Evolutionary conservation across 2,888 invertebrate genomes (phyloP), one percentile per base, ranked within the genome.

Genomic region (Ichneumoninae sp.): DNA sequence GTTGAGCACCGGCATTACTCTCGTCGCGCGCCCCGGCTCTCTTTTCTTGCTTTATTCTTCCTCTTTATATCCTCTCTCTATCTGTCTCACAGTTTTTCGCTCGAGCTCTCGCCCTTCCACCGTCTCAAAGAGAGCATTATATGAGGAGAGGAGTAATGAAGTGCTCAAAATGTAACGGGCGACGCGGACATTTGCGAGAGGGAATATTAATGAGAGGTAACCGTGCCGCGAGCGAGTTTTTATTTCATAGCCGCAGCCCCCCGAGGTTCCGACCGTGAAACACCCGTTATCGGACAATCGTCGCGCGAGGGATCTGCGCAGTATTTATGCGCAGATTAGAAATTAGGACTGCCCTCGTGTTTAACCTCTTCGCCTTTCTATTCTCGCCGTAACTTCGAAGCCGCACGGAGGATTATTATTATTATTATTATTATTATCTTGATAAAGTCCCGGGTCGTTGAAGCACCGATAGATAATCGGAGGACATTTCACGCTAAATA

Each of bases 101-200:
- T 47, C 44, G 13, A 4, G 3, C 44, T 47, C 44, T 47, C 44
- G 0, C 2, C 3, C 5, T 47, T 4, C 44, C 30, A 33, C 5
- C 63, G 63, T 71, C 63, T 79, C 71, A 71, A 78, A 78, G 79
- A 52, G n/a, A 47, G 69, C 70, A 83, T 83, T 74, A 69, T 78
- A 78, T 70, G 76, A 80, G 76, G 57, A 73, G 60, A 69, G 68
- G 73, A 78, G 83, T 83, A 83, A 83, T 83, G 68, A 83, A 83
- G 83, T 78, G 83, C 78, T 83, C 78, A 83, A 83, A 83, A 83
- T 83, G 78, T 83, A 83, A 83, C 78, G 83, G 68, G 78, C 83
- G 78, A 83, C 83, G 83, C 73, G 73, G 73, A 83, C 63, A 83
- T 83, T 83, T 74, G 78, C 83, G 73, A 83, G 83, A 83, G 73